Percentiles rank a stretch among this genome's conserved stretches.
Conservation (phyloP, 2,797 vertebrate genomes). For the Hypotaenidia philippensis region DNA sequence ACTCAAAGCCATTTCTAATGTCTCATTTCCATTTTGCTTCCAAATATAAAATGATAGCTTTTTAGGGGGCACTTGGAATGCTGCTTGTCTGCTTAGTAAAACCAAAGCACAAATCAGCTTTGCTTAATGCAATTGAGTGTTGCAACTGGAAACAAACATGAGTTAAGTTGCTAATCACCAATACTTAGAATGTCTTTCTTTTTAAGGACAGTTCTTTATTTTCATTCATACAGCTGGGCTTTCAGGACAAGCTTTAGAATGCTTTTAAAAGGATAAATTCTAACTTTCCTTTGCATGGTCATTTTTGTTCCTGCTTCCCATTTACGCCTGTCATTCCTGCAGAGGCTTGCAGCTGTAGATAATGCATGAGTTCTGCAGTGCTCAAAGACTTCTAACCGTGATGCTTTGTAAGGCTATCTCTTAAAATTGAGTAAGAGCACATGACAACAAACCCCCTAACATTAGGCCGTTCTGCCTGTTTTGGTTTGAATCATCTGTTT, state of each 20-base stretch:
- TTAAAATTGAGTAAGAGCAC: neutral
- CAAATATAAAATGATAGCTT: neutral
- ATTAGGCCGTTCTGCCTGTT: neutral
- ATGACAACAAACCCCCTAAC: neutral
- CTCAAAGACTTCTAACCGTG: neutral
- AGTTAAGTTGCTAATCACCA: neutral
- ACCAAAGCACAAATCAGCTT: neutral
- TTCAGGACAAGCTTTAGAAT: neutral
- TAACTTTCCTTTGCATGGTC: neutral
- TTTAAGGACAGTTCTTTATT: neutral
- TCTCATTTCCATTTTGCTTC: neutral
- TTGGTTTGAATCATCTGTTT: neutral
- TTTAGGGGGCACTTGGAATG: neutral
- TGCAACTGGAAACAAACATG: neutral
- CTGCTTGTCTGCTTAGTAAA: neutral
- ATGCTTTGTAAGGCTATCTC: neutral
- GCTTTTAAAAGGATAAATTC: neutral
- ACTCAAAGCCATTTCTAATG: neutral
- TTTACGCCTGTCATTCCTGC: neutral
- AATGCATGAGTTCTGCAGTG: neutral
- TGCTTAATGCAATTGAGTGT: neutral
- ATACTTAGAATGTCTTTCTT: neutral
- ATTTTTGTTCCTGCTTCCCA: neutral
- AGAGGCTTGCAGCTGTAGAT: neutral
- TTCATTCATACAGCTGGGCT: neutral